Evolutionary conservation across 2,113 vertebrate species (phyloP).

Genomic region (Hippocampus abdominalis): DNA sequence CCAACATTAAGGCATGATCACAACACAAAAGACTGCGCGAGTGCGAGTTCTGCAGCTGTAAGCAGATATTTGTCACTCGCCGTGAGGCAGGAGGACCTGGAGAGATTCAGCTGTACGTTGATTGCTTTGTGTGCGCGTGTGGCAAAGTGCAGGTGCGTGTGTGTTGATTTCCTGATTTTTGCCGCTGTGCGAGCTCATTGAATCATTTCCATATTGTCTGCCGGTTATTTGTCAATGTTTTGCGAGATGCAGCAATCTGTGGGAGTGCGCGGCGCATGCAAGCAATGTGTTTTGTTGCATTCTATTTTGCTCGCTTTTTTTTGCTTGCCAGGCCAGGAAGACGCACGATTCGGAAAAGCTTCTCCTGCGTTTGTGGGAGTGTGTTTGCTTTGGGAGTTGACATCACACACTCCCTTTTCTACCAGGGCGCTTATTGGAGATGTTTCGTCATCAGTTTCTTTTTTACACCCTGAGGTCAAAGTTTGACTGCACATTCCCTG

Average conservation of each 20-base stretch:
- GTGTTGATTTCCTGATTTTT: slow-evolving; percentile 10
- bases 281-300: slow-evolving; percentile 49
- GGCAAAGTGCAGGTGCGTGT: slow-evolving; percentile 2
- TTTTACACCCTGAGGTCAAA: slow-evolving; percentile 37
- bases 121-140: slow-evolving; percentile 14
- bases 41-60: slow-evolving; percentile 53
- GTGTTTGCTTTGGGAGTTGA: slow-evolving; percentile 13
- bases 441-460: slow-evolving; percentile 15
- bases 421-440: not conserved
- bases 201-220: slow-evolving; percentile 43
- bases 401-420: not conserved
- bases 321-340: slow-evolving; percentile 30
- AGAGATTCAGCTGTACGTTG: slow-evolving; percentile 13
- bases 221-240: slow-evolving; percentile 41
- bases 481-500: slow-evolving; percentile 40
- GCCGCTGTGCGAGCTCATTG: slow-evolving; percentile 19
- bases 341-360: slow-evolving; percentile 27
- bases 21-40: slow-evolving; percentile 44
- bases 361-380: slow-evolving; percentile 24
- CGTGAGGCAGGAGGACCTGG: slow-evolving; percentile 5
- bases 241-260: slow-evolving; percentile 35
- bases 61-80: slow-evolving; percentile 46
- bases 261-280: slow-evolving; percentile 13
- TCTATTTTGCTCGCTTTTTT: slow-evolving; percentile 34
- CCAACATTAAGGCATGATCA: slow-evolving; percentile 40